Evolutionary conservation across 1,140 invertebrate genomes (phyloP), one percentile per base, ranked within the genome.

Genomic region (Adoxophyes honmai): DNA sequence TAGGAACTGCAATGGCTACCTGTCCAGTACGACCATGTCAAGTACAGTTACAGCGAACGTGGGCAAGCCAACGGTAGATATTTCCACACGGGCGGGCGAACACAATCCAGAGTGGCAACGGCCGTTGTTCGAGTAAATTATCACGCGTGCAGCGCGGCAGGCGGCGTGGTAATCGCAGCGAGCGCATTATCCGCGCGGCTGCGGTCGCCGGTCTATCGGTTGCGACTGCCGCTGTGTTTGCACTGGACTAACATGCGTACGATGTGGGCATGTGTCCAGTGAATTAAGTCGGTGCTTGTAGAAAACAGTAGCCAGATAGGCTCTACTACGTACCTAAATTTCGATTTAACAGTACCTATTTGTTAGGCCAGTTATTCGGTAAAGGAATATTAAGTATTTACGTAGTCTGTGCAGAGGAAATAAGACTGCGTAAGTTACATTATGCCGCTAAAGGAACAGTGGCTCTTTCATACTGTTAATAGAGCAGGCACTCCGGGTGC

Each of bases 81-180:
- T 80, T 78, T 74, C 70, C 71, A 78, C 69, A 72, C 73, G 73
- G 64, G 55, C 68, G 66, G 35, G 60, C 66, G 70, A 73, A 73
- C 62, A 78, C 68, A 78, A 75, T 72, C 64, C 68, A 57, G 66
- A 68, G 66, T 62, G 66, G 66, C 59, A 65, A 62, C 69, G 66
- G 65, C 57, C 59, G 60, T 60, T 60, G 67, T 64, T 48, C 61
- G 52, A 65, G 62, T 73, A 73, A 72, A 72, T 72, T 72, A 72
- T 72, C 70, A 64, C 60, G 67, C 64, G 55, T 48, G 62, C 53
- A 28, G 36, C 39, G 53, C 37, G 18, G 60, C 52, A 53, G 39
- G 52, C 51, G 33, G 56, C 56, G 52, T 28, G 36, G 64, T 70
- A 67, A 73, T 73, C 70, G 64, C 52, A 37, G 64, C 54, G 60